Base-by-base conservation (phyloP, 2,888 invertebrate species). In the Himalopsyche tibetana region DNA sequence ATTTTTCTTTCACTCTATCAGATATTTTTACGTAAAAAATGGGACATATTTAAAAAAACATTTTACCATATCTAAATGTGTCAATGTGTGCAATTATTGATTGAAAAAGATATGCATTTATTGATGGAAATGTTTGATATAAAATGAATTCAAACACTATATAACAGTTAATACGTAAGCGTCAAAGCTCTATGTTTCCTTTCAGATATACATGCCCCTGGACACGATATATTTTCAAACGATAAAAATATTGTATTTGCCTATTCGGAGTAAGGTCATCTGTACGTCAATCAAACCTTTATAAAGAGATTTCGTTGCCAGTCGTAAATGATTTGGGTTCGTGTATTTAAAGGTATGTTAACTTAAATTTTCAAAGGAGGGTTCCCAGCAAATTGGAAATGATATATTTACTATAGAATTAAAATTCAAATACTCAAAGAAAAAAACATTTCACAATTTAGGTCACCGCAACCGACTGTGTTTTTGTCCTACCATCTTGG, bases 271-370 rank as follows among this genome's bases (percentile, higher is more conserved):
- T n/a, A 63, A 63, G 63, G 63, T 19, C 63, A 63, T 19, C 63
- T 63, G 63, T 2, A 63, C 63, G 63, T 63, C 63, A 63, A 63
- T 63, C 63, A 63, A 63, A 63, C 63, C 63, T 28, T 19, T 63
- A 63, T 63, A 63, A 63, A 63, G 28, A 19, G 63, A 19, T 63
- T 63, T 63, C 19, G 63, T 19, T 19, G 11, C 63, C 63, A 63
- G 63, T 63, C 63, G 63, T 63, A 63, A 63, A 63, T 63, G 63
- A 63, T 63, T 19, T 19, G 63, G 63, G 63, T 63, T 63, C 19
- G 19, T 28, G 28, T n/a, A 63, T 63, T 63, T 63, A 63, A 63
- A 63, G 63, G 63, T 63, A 63, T 63, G 63, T 19, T 8, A 63
- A 63, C 19, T 19, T 19, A 3, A 63, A 63, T 19, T 19, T 63